A percentile compares a stretch with the other conserved stretches of the same genome.
Evolutionary conservation across 2,888 invertebrate genomes (phyloP).

Genomic region (Podabrus alpinus): DNA sequence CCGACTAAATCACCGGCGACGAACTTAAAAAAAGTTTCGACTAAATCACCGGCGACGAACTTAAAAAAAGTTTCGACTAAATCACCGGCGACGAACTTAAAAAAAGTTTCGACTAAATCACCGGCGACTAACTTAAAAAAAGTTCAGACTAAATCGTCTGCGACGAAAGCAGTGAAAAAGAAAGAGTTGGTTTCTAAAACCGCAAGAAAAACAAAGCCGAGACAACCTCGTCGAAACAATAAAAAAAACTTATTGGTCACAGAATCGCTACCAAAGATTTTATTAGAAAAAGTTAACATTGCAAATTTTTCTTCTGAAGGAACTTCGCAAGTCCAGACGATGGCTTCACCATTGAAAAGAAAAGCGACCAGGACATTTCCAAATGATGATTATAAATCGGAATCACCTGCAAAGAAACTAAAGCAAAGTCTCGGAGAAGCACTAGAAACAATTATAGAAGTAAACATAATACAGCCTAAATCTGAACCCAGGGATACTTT

Average conservation of each 20-base stretch:
- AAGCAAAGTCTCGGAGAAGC: not conserved
- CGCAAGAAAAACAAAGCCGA: not conserved
- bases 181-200: not conserved
- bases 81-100: too few species aligned
- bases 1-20: too few species aligned
- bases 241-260: not conserved
- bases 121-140: not conserved
- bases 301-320: not conserved
- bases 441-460: not conserved
- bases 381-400: not conserved
- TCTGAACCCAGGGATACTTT: not conserved
- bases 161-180: not conserved
- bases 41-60: too few species aligned
- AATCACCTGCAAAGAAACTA: not conserved
- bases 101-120: too few species aligned
- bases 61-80: too few species aligned
- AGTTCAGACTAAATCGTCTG: not conserved
- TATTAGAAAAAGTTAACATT: not conserved
- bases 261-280: not conserved
- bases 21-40: too few species aligned
- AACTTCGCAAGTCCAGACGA: not conserved
- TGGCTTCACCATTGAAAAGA: not conserved
- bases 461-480: not conserved
- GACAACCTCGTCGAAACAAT: not conserved
- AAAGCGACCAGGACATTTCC: not conserved